Evolutionary conservation across 2,888 invertebrate species (phyloP), one percentile per base, ranked within the genome.

Genomic region (Tipula confusa): DNA sequence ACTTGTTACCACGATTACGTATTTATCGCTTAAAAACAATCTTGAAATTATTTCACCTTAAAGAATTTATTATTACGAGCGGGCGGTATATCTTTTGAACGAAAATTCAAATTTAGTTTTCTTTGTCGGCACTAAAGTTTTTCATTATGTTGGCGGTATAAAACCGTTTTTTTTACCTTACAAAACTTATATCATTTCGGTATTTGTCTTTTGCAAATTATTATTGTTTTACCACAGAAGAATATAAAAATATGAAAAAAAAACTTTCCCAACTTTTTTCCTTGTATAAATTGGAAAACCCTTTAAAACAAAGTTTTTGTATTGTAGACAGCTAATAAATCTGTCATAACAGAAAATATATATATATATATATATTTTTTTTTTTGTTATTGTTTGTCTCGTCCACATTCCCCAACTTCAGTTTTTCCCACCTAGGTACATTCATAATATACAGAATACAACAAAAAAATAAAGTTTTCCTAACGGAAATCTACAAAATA

Each of bases 271-370:
- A 5, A n/a, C 15, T 7, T 64, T 64, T 64, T n/a, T n/a, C n/a
- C n/a, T n/a, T 64, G 64, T 64, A 9, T 64, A 64, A 64, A 64
- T 64, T 64, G 64, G 64, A 64, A 64, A 64, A 64, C 24, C 64
- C 64, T 64, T 64, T 64, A 64, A 64, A 24, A 64, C 64, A 64
- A 64, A 64, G 24, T 64, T 64, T 64, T 24, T 24, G 9, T 64
- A 64, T 64, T 64, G 64, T 24, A 64, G 24, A 64, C 64, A 64
- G 64, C 24, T 64, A 64, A 64, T 64, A 64, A 64, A 64, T 64
- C 64, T 64, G 64, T 64, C 64, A 64, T 24, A 64, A 64, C 64
- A 64, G 64, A 64, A 64, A 64, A 24, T 9, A 24, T 64, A 33
- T 33, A n/a, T n/a, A n/a, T n/a, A 64, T 24, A 24, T 9, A 24